Conservation (phyloP, 2,888 invertebrate species). For the Aspidapion aeneum region DNA sequence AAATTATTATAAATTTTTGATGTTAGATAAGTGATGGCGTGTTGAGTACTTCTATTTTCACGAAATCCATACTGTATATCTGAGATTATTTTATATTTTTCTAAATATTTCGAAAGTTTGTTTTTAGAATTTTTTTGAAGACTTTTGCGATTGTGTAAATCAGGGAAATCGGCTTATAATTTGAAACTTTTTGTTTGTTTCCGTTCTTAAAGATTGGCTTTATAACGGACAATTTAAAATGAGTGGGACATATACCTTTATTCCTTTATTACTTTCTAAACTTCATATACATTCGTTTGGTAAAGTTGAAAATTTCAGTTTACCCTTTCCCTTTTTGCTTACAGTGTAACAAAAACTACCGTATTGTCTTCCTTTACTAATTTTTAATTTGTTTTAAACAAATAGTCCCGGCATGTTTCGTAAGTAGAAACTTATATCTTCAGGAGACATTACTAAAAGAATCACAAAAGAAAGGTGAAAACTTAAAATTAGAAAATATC, state of each 20-base stretch:
- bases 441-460: too few relatives aligned
- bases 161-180: slow-evolving; percentile 3
- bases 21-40: background rate
- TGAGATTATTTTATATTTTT: slow-evolving; percentile 4
- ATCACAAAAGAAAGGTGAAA: too few relatives aligned
- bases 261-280: background rate
- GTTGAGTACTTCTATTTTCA: background rate
- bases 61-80: slow-evolving; percentile 1
- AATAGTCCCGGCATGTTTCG: too few relatives aligned
- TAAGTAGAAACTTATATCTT: too few relatives aligned
- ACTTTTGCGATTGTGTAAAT: slow-evolving; percentile 13
- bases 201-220: slow-evolving; percentile 16
- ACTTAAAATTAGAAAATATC: too few relatives aligned
- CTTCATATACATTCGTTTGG: background rate
- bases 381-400: too few relatives aligned
- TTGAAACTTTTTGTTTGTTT: slow-evolving; percentile 8
- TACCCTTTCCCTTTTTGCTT: background rate
- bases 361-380: too few relatives aligned
- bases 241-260: background rate
- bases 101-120: slow-evolving; percentile 2
- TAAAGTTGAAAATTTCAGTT: background rate
- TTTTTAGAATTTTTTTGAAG: slow-evolving; percentile 13
- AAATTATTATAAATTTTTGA: slow-evolving; percentile 31
- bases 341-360: too few relatives aligned
- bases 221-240: slow-evolving; percentile 11